Conservation (phyloP, 2,888 invertebrate genomes). For the Himalopsyche anomala region DNA sequence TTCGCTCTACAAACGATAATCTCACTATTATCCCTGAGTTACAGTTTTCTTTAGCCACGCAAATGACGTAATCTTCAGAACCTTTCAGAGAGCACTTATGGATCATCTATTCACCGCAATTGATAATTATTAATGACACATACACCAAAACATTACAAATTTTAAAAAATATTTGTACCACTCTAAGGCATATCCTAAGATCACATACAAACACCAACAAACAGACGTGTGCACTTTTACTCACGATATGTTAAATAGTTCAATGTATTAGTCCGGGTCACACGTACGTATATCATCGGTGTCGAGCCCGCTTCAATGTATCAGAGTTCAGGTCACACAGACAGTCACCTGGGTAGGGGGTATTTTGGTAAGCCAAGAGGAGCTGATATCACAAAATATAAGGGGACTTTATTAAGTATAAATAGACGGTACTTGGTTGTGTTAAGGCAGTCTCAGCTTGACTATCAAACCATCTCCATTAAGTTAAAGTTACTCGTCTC, state of each 20-base stretch:
- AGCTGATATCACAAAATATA: constrained; percentile 51
- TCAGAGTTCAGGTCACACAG: constrained; percentile 50
- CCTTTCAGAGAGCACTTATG: constrained; percentile 7
- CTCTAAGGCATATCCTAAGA: constrained; percentile 18
- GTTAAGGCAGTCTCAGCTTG: constrained; percentile 60
- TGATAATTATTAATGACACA: constrained; percentile 26
- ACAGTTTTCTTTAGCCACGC: neutral
- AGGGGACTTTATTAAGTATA: constrained; percentile 53
- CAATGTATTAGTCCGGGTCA: constrained; percentile 51
- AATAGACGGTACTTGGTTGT: constrained; percentile 50
- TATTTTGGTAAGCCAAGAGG: constrained; percentile 44
- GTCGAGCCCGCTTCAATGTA: constrained; percentile 25
- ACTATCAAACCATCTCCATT: constrained; percentile 55
- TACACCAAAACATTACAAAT: neutral
- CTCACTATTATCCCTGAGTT: too few relatives aligned
- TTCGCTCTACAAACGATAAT: too few relatives aligned
- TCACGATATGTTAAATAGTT: constrained; percentile 51
- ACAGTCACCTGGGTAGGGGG: constrained; percentile 48
- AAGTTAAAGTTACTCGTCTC: constrained; percentile 55
- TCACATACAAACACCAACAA: constrained; percentile 29
- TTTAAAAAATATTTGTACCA: constrained; percentile 8
- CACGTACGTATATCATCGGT: constrained; percentile 17
- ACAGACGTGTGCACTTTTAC: constrained; percentile 36
- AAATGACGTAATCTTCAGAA: neutral
- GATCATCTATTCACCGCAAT: constrained; percentile 31